Evolutionary conservation across 2,113 vertebrate species (phyloP), one percentile per base, ranked within the genome.

Genomic region (Bujurquina vittata): DNA sequence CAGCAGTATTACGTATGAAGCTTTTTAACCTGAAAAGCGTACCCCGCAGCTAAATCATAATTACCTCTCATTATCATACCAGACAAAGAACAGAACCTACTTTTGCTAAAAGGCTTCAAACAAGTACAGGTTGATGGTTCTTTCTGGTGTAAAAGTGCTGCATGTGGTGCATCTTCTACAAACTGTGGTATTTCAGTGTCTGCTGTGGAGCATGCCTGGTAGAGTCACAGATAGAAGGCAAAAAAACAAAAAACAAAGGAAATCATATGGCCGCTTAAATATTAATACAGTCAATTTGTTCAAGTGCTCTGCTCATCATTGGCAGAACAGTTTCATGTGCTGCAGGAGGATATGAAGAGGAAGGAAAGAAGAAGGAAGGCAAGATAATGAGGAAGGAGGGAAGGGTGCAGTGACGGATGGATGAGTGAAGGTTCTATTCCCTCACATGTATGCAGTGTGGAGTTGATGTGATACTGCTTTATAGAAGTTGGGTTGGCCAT

Each of bases 261-360:
- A 52, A 49, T 31, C 58, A 79, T 78, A 84, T 72, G 82, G 65
- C 54, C 84, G 85, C 84, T 90, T 75, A 84, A 85, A 87, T 88
- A 88, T 89, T 87, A 57, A 88, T 83, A 49, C 15, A 46, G 43
- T 74, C 73, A 20, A 62, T 92, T 87, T 92, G 83, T 87, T 69
- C 75, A 54, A 77, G 78, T 4, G 1, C 20, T 54, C 37, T 22
- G 22, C 73, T 89, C 60, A 75, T 52, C 26, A 54, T 18, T 77
- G 84, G 72, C 29, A 35, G 52, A 77, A 62, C 54, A 69, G 77
- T 40, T 60, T 86, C 84, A 83, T 65, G 8, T 89, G 85, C 81
- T 59, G 81, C 31, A 69, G 54, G 17, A 58, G 31, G 40, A 46
- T 69, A 40, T 22, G 9, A 40, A 46, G 4, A 33, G 33, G 35